Conservation (phyloP, 1,140 invertebrate species). For the Battus philenor region DNA sequence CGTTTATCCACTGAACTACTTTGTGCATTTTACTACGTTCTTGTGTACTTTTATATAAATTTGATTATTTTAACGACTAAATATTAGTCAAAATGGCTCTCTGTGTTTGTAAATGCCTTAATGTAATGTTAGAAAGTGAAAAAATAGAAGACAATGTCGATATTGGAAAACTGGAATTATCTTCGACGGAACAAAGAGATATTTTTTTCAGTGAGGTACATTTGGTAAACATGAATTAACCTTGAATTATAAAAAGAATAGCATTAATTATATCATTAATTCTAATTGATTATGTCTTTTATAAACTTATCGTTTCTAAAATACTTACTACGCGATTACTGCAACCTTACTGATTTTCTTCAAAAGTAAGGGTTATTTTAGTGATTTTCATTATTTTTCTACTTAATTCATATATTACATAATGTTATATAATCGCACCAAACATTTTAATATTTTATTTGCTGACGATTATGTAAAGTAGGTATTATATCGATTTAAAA, state of each 20-base stretch:
- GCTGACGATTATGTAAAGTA: too few species aligned
- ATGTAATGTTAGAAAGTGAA: slow-evolving; percentile 65
- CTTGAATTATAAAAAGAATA: slow-evolving; percentile 58
- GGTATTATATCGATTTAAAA: too few species aligned
- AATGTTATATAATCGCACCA: too few species aligned
- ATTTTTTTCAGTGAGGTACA: slow-evolving; percentile 74
- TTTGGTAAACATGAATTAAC: slow-evolving; percentile 68
- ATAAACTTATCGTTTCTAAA: slow-evolving; percentile 1
- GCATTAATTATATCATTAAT: slow-evolving; percentile 15
- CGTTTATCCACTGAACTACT: slow-evolving; percentile 54
- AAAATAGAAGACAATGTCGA: slow-evolving; percentile 59
- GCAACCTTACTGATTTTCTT: slow-evolving; percentile 6
- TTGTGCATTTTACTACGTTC: slow-evolving; percentile 50
- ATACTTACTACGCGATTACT: slow-evolving; percentile 1
- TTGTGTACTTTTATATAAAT: slow-evolving; percentile 53
- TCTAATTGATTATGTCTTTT: slow-evolving; percentile 2
- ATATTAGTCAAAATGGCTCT: slow-evolving; percentile 54
- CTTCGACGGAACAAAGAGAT: slow-evolving; percentile 71
- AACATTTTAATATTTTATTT: too few species aligned
- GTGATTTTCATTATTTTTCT: slow-evolving; percentile 14
- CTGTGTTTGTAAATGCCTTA: slow-evolving; percentile 71
- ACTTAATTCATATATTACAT: too few species aligned
- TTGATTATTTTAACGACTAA: slow-evolving; percentile 32
- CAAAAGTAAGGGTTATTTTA: slow-evolving; percentile 23
- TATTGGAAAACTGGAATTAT: slow-evolving; percentile 64